Conservation (phyloP, 1,140 invertebrate species). For the Pectinophora gossypiella region DNA sequence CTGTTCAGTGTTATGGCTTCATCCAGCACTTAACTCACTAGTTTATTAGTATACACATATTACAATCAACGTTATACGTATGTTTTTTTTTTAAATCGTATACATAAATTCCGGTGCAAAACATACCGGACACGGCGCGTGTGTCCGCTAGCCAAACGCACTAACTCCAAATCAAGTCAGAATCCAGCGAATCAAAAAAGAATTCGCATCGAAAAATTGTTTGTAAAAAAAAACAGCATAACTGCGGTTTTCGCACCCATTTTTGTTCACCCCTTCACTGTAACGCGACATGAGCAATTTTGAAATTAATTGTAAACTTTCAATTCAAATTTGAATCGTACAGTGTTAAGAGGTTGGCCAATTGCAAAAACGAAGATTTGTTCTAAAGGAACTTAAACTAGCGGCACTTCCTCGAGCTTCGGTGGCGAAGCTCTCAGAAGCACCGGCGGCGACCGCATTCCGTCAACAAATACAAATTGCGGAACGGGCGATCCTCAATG, state of each 20-base stretch:
- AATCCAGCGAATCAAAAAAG: conserved; percentile 6
- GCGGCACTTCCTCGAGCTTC: conserved; percentile 35
- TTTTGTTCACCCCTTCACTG: conserved; percentile 65
- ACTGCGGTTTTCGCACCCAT: conserved; percentile 46
- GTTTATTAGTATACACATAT: conserved; percentile 73
- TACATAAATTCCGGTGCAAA: conserved; percentile 70
- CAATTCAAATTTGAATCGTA: conserved; percentile 41
- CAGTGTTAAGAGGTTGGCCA: conserved; percentile 74
- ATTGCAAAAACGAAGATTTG: conserved; percentile 78
- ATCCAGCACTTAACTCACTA: conserved; percentile 38
- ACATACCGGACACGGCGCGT: conserved; percentile 52
- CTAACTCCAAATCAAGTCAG: neutral
- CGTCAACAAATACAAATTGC: neutral
- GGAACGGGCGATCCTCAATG: neutral
- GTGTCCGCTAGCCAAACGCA: conserved; percentile 18
- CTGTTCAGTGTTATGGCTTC: neutral
- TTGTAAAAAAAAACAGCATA: neutral
- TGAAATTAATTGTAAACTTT: conserved; percentile 15
- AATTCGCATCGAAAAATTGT: conserved; percentile 1
- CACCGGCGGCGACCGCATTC: conserved; percentile 20
- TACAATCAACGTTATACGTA: conserved; percentile 73
- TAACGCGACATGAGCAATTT: conserved; percentile 29
- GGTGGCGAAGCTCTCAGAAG: conserved; percentile 23
- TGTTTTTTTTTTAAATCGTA: conserved; percentile 67
- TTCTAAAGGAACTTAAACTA: conserved; percentile 64